A percentile compares a stretch with the other conserved stretches of the same genome.
Conservation (phyloP, 1,140 invertebrate genomes). For the Macrobrachium rosenbergii region DNA sequence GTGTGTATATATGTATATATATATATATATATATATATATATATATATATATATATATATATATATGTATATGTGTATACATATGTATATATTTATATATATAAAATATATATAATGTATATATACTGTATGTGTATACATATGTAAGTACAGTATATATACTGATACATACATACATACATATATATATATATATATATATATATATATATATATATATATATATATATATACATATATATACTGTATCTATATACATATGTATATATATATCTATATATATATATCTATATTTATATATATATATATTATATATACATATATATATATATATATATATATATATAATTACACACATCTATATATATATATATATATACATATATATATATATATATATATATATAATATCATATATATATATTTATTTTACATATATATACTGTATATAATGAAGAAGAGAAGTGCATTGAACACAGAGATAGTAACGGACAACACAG, state of each 20-base stretch:
- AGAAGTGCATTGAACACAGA: too few species aligned
- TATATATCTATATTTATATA: neutral
- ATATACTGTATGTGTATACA: neutral
- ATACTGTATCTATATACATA: too few species aligned
- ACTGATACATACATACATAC: neutral
- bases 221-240: neutral
- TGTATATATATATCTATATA: neutral
- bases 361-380: neutral
- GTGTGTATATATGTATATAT: too few species aligned
- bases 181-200: slow-evolving; percentile 21
- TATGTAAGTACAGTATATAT: neutral
- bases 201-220: slow-evolving; percentile 23
- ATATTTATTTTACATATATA: too few species aligned
- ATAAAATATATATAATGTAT: neutral
- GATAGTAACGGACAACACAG: too few species aligned
- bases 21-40: too few species aligned
- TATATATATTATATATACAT: too few species aligned
- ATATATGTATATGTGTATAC: neutral
- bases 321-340: too few species aligned
- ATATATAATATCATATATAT: too few species aligned
- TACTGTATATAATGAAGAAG: too few species aligned
- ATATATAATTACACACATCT: neutral
- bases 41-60: too few species aligned
- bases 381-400: too few species aligned
- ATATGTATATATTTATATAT: neutral